Evolutionary conservation across 2,888 invertebrate species (phyloP).

Genomic region (Pherbina coryleti): DNA sequence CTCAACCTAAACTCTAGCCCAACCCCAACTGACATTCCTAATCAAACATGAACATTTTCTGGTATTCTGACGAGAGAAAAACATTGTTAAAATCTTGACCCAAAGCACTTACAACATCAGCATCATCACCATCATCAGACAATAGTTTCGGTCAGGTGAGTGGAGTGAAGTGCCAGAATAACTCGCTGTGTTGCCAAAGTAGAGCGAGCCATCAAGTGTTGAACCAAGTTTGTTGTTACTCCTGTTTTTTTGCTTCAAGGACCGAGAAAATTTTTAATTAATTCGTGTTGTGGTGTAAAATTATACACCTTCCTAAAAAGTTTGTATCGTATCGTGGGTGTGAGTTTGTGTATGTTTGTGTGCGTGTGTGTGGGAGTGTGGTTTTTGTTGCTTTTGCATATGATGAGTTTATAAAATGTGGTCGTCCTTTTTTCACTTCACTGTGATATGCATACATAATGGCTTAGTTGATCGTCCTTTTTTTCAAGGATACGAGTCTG

Average conservation of each 20-base stretch:
- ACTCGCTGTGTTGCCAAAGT: background rate
- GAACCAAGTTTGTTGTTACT: background rate
- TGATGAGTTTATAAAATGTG: slow-evolving; percentile 32
- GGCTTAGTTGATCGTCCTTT: background rate
- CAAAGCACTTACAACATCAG: slow-evolving; percentile 22
- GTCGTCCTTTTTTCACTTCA: background rate
- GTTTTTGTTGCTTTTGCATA: background rate
- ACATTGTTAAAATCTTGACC: slow-evolving; percentile 31
- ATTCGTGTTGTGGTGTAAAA: slow-evolving; percentile 11
- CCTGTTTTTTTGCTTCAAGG: background rate
- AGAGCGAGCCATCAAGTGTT: background rate
- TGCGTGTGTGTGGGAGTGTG: background rate
- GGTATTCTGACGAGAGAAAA: background rate
- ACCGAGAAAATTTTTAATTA: slow-evolving; percentile 17
- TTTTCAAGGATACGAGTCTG: background rate
- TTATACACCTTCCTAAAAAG: background rate
- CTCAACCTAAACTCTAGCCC: background rate
- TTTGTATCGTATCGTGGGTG: background rate
- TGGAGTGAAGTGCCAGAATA: background rate
- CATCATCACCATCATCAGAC: background rate
- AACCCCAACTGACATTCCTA: background rate
- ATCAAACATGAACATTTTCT: background rate
- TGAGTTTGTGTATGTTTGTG: background rate
- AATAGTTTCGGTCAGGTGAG: slow-evolving; percentile 7
- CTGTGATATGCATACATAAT: background rate